Evolutionary conservation across 2,888 invertebrate species (phyloP).

Genomic region (Heterodera filipjevi): DNA sequence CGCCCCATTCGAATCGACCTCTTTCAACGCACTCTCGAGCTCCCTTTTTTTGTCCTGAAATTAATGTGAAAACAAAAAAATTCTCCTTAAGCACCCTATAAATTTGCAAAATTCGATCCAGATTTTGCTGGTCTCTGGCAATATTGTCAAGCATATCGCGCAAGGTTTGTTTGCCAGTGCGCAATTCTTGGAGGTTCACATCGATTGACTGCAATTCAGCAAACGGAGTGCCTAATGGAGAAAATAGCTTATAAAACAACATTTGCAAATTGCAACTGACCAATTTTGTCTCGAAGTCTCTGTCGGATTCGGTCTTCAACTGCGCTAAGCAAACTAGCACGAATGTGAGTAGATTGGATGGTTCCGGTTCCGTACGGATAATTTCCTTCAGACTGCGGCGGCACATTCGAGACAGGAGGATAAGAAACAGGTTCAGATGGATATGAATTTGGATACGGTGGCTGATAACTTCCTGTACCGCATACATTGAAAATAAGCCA

Average conservation of each 20-base stretch:
- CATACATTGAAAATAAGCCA: background rate
- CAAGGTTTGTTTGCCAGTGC: conserved; percentile 67
- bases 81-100: conserved; percentile 41
- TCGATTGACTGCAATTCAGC: conserved; percentile 87
- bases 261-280: conserved; percentile 70
- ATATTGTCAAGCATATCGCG: conserved; percentile 53
- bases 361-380: conserved; percentile 71
- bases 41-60: conserved; percentile 82
- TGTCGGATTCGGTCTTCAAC: conserved; percentile 90
- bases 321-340: conserved; percentile 88
- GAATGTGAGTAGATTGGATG: conserved; percentile 92
- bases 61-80: conserved; percentile 18
- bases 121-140: conserved; percentile 49
- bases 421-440: conserved; percentile 41
- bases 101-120: conserved; percentile 44
- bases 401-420: conserved; percentile 3
- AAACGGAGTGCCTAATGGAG: conserved; percentile 53
- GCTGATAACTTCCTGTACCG: conserved; percentile 59
- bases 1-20: conserved; percentile 38
- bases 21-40: conserved; percentile 78
- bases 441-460: conserved; percentile 65
- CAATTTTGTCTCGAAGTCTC: conserved; percentile 84
- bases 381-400: conserved; percentile 12
- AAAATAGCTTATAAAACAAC: conserved; percentile 1
- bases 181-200: conserved; percentile 83